Evolutionary conservation across 2,113 vertebrate species (phyloP), one percentile per base, ranked within the genome.

Genomic region (Noturus placidus): DNA sequence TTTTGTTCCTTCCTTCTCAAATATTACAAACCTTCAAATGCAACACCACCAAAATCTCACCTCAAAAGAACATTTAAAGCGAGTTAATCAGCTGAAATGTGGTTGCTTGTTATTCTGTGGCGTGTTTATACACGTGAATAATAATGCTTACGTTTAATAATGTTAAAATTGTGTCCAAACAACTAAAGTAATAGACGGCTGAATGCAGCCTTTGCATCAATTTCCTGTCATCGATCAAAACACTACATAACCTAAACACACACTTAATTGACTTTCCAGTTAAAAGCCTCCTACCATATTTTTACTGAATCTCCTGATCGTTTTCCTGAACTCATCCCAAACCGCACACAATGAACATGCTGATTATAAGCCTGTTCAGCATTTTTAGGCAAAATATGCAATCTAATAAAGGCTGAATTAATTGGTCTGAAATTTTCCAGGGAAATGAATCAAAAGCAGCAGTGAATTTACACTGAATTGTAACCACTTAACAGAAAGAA

Each of bases 331-430:
- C 86, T 88, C 88, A 88, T 92, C 85, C 82, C 86, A 90, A 85
- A 77, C 42, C 50, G 46, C 88, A 57, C 35, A 89, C 88, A 88
- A 80, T 78, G 57, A 72, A 86, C 56, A 83, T 82, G 82, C 88
- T 86, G 83, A 83, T 87, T 87, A 87, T 78, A 78, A 65, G 6
- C 57, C 14, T 13, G 84, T 86, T n/a, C 72, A 79, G 91, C 90
- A 92, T 92, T 92, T 92, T 93, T 91, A 87, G 86, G 90, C 83
- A 33, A 81, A 87, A 83, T 91, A 83, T 94, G 93, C 92, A 90
- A 91, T 92, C 88, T 86, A 92, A 94, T 94, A 92, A 92, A 89
- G 86, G 92, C 91, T 88, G 88, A 83, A 92, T 92, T 89, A 93
- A 94, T 89, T 92, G 87, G 82, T 90, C 89, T 88, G 56, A 87